Conservation (phyloP, 2,797 vertebrate species). For the Orestias chungarensis region DNA sequence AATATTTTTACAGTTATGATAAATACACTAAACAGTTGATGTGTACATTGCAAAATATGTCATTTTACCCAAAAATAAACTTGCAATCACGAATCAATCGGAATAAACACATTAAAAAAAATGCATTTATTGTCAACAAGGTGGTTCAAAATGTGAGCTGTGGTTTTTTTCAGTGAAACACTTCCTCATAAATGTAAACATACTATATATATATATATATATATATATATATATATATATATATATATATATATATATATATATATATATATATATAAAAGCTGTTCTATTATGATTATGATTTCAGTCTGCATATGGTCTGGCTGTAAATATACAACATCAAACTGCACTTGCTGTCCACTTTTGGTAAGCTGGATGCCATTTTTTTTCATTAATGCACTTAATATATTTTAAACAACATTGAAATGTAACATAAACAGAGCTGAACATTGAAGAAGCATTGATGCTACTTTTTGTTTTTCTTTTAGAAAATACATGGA, state of each 20-base stretch:
- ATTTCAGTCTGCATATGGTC: no score
- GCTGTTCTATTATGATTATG: no score
- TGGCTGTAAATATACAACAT: no score
- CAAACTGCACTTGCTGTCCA: no score
- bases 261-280: no score
- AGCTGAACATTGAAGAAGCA: background rate
- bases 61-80: constrained; percentile 24
- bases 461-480: background rate
- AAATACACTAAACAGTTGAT: constrained; percentile 78
- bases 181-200: constrained; percentile 41
- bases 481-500: no score
- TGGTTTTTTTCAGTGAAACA: constrained; percentile 34
- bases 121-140: constrained; percentile 10
- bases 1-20: constrained; percentile 78
- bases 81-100: background rate
- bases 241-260: no score
- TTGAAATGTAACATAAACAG: constrained; percentile 34
- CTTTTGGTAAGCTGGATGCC: no score
- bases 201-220: no score
- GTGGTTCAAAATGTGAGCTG: constrained; percentile 34
- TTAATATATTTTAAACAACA: no score
- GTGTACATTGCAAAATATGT: constrained; percentile 58
- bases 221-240: no score
- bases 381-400: no score
- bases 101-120: constrained; percentile 27